Conservation (phyloP, 2,113 vertebrate genomes). For the Psammodynastes pulverulentus region DNA sequence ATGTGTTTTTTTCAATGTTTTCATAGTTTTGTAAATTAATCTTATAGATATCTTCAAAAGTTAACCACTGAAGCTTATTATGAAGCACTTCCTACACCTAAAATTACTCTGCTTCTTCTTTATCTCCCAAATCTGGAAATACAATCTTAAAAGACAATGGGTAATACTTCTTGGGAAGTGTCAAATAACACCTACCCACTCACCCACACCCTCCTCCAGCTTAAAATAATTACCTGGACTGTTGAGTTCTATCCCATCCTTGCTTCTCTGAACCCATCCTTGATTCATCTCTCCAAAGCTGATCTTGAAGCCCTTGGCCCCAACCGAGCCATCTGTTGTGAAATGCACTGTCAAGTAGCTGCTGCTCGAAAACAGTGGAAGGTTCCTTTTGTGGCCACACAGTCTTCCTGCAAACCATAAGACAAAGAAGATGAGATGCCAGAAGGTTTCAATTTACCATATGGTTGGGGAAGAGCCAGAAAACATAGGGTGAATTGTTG, state of each 20-base stretch:
- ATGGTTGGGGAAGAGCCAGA: not conserved
- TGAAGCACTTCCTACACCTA: not conserved
- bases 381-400: not conserved
- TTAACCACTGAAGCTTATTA: not conserved
- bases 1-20: not conserved
- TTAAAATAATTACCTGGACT: not conserved
- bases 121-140: not conserved
- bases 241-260: constrained; percentile 11
- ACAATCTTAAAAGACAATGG: not conserved
- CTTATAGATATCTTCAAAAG: not conserved
- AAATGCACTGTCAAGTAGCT: constrained; percentile 28
- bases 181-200: not conserved
- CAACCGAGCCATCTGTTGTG: constrained; percentile 19
- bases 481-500: not conserved
- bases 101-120: not conserved
- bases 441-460: not conserved
- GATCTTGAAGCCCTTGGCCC: constrained; percentile 31
- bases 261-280: constrained; percentile 1
- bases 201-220: not conserved
- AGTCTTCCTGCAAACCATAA: constrained; percentile 20
- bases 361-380: not conserved
- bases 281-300: not conserved
- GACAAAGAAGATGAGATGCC: not conserved
- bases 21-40: not conserved
- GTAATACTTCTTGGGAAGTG: not conserved